Evolutionary conservation across 1,140 invertebrate genomes (phyloP).

Genomic region (Glossosoma conforme): DNA sequence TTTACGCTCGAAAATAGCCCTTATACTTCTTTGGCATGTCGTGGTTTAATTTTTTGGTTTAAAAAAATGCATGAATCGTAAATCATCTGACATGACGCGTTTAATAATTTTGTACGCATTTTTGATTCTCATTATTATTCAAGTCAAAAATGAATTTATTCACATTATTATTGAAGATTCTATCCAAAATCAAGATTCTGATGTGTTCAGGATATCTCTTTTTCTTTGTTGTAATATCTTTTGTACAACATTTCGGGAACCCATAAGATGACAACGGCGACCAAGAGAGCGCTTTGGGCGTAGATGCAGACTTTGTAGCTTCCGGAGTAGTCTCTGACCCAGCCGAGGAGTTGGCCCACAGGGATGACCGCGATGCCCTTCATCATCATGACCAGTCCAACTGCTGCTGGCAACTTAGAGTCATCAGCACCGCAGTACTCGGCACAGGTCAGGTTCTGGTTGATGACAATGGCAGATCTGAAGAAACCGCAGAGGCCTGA

Average conservation of each 20-base stretch:
- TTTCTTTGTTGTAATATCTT: constrained; percentile 2
- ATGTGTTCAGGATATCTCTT: neutral
- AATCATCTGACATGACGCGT: too few relatives aligned
- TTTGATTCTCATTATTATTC: too few relatives aligned
- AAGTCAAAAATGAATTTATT: too few relatives aligned
- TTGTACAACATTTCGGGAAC: constrained; percentile 48
- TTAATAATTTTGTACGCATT: too few relatives aligned
- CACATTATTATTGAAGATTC: neutral
- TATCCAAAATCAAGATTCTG: neutral
- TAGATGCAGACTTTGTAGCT: constrained; percentile 61
- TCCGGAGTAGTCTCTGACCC: constrained; percentile 56
- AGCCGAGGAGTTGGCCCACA: constrained; percentile 63
- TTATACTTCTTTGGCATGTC: too few relatives aligned
- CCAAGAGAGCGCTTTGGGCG: constrained; percentile 53
- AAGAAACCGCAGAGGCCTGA: constrained; percentile 58
- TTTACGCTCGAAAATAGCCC: too few relatives aligned
- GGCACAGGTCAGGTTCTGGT: constrained; percentile 64
- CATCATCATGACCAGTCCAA: constrained; percentile 67
- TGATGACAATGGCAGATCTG: constrained; percentile 61
- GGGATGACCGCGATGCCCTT: constrained; percentile 64
- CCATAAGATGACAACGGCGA: constrained; percentile 55
- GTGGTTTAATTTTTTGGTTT: too few relatives aligned
- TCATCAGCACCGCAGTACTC: constrained; percentile 55
- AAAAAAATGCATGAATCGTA: too few relatives aligned
- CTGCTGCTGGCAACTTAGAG: constrained; percentile 57